These are phyloP conservation scores for Hyla sarda DNA, from an alignment of 2,113 vertebrate species.

Conservation along the genomic window DNA sequence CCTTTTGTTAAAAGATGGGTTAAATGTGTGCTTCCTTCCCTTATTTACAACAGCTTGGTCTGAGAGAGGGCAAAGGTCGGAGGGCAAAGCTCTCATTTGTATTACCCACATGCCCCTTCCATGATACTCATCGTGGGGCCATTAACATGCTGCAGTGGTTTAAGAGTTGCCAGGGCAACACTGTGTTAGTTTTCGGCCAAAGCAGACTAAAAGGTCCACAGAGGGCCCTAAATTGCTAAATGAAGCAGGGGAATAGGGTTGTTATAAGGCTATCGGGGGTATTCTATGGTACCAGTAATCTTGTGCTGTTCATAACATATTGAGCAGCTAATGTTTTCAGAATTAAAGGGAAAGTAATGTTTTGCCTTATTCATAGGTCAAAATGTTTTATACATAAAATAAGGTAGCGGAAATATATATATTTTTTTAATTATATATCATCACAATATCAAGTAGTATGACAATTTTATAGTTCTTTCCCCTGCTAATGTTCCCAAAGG, in stretches of 20 bases:
- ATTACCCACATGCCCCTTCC: conserved; percentile 48
- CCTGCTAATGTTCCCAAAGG: background rate
- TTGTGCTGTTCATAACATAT: conserved; percentile 32
- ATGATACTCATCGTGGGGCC: conserved; percentile 56
- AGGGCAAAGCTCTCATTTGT: conserved; percentile 33
- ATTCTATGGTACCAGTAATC: conserved; percentile 31
- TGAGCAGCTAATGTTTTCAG: conserved; percentile 27
- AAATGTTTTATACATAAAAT: background rate
- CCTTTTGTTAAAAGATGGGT: background rate
- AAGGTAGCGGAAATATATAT: background rate
- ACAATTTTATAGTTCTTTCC: background rate
- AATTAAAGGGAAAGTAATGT: conserved; percentile 28
- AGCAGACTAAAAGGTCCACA: conserved; percentile 46
- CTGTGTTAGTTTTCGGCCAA: conserved; percentile 35
- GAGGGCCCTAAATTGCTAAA: conserved; percentile 50
- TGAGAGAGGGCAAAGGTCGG: conserved; percentile 31
- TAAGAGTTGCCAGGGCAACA: conserved; percentile 47
- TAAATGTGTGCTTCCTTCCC: background rate
- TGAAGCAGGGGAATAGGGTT: conserved; percentile 45
- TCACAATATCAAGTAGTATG: background rate
- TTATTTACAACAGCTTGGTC: background rate
- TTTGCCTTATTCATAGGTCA: background rate
- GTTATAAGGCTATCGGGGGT: conserved; percentile 36
- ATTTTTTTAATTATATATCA: background rate
- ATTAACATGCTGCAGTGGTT: conserved; percentile 50